Evolutionary conservation across 2,888 invertebrate species (phyloP).

Genomic region (Venusia cambrica): DNA sequence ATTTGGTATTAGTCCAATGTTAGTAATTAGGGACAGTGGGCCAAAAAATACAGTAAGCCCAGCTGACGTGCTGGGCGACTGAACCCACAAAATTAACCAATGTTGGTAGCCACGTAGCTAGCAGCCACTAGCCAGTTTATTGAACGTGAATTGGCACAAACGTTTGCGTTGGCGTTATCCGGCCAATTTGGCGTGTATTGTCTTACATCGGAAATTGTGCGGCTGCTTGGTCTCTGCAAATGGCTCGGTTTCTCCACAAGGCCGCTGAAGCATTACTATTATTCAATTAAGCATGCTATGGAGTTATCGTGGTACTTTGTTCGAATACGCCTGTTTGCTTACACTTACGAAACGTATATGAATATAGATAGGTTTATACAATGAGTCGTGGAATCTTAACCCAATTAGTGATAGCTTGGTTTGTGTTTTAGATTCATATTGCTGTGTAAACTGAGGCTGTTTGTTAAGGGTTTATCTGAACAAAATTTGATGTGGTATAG

Average conservation of each 20-base stretch:
- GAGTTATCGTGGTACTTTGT: slow-evolving; percentile 55
- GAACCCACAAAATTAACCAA: slow-evolving; percentile 4
- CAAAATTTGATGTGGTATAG: no score
- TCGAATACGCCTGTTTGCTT: slow-evolving; percentile 41
- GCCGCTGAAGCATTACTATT: slow-evolving; percentile 62
- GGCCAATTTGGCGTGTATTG: slow-evolving; percentile 27
- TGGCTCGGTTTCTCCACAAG: slow-evolving; percentile 51
- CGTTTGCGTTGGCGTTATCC: slow-evolving; percentile 33
- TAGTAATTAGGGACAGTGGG: slow-evolving; percentile 69
- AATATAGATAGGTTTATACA: slow-evolving; percentile 31
- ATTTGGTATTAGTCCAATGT: slow-evolving; percentile 74
- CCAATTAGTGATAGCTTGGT: slow-evolving; percentile 28
- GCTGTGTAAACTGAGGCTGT: slow-evolving; percentile 9
- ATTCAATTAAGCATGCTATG: slow-evolving; percentile 67
- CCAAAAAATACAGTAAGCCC: slow-evolving; percentile 56
- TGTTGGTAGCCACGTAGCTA: slow-evolving; percentile 28
- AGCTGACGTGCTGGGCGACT: slow-evolving; percentile 17
- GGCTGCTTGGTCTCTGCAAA: slow-evolving; percentile 9
- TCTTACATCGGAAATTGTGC: slow-evolving; percentile 9
- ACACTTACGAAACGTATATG: slow-evolving; percentile 37
- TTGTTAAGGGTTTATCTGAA: no score
- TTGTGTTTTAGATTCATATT: slow-evolving; percentile 20
- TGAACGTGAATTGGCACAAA: slow-evolving; percentile 38
- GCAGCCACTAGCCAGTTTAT: no score
- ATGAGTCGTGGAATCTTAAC: slow-evolving; percentile 23